Evolutionary conservation across 92 coral and sea anemone genomes (phyloP), one percentile per base, ranked within the genome.

Genomic region (Zoanthus gigantus): DNA sequence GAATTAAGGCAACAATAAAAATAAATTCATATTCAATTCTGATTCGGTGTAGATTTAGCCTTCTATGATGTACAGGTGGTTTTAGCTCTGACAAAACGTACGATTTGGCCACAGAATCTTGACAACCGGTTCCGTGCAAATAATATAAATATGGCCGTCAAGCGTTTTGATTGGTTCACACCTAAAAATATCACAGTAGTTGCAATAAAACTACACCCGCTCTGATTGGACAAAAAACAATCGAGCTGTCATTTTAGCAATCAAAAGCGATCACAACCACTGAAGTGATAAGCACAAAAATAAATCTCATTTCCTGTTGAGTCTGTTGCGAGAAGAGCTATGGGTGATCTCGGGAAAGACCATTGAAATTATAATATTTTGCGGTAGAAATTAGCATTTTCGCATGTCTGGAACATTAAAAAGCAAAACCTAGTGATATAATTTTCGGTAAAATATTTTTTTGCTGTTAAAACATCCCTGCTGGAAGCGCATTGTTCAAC

Each of bases 1-100:
- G 90, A 93, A 93, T 93, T 89, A 91, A 91, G 90, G 91, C 92
- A 92, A 94, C 93, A 91, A 91, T 93, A 94, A 94, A 89, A 94
- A 92, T 86, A 89, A 91, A 89, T 92, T 96, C 98, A 96, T 96
- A 95, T 95, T 95, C 93, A 93, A 96, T 93, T 95, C 99, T 95
- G 94, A 96, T 91, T 92, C 91, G 94, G 97, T 90, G 95, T 74
- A 87, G 85, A 81, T 63, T 81, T 81, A 81, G 85, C 66, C 85
- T 81, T 81, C 85, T 71, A 81, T 71, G 30, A 73, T 8, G 85
- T 63, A 81, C 85, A 81, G 85, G 85, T 81, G 85, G 85, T 81
- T 81, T 81, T 8, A 44, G 30, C 85, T 28, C 75, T 81, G 85
- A 81, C 85, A 81, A 81, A 81, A 81, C 71, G 74, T 53, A 66